Percentiles rank a stretch among this genome's conserved stretches.
Conservation (phyloP, 2,888 invertebrate genomes). For the Panzeria rudis region DNA sequence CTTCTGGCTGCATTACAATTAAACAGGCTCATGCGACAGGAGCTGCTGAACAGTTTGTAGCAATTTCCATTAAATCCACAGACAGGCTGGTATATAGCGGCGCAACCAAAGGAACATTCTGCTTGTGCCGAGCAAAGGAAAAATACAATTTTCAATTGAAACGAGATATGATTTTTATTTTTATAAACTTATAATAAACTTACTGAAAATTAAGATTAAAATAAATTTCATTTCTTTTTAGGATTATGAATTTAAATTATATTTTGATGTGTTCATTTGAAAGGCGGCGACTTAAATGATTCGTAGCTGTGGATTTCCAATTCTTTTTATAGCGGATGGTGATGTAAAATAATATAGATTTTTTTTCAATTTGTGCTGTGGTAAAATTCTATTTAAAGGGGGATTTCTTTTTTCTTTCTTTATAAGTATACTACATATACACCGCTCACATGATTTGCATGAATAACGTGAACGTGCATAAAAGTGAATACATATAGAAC, state of each 20-base stretch:
- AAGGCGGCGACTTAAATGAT: neutral
- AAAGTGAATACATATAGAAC: too few species aligned
- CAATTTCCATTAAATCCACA: constrained; percentile 51
- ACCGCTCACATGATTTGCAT: too few species aligned
- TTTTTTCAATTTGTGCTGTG: neutral
- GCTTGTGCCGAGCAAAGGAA: neutral
- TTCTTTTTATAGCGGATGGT: neutral
- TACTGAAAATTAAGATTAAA: neutral
- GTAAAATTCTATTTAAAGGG: constrained; percentile 3
- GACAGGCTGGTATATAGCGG: neutral
- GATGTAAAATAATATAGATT: neutral
- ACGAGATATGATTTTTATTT: neutral
- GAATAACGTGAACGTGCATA: too few species aligned
- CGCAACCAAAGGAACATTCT: neutral
- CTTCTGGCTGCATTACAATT: neutral
- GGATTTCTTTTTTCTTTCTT: neutral
- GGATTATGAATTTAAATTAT: neutral
- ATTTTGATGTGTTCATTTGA: neutral
- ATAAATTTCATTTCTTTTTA: neutral
- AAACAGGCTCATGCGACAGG: neutral
- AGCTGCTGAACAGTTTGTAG: constrained; percentile 10
- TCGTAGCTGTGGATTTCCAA: neutral
- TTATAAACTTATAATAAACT: neutral
- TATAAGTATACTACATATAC: neutral
- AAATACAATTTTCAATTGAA: neutral